Base-by-base conservation (phyloP, 2,888 invertebrate genomes). In the Parochlus steinenii region DNA sequence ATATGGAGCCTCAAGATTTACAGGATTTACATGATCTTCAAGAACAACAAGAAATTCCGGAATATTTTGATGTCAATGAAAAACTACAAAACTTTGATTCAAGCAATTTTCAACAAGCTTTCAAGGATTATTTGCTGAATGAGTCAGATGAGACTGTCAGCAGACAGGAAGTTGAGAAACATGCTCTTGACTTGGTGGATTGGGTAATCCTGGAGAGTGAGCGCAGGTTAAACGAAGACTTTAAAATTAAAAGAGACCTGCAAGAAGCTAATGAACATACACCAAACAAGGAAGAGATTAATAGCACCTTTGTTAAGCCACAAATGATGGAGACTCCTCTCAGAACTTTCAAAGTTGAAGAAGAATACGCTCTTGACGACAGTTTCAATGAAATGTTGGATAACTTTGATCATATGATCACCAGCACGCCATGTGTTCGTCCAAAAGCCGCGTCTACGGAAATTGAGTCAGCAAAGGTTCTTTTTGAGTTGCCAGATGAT, bases 391-490 rank as follows among this genome's bases (percentile, higher is more conserved):
- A 34, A n/a, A 28, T 34, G 6, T 19, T 11, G 8, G n/a, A 20
- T 16, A 12, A 22, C 6, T 18, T 10, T 5, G 18, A 24, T 7
- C 8, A 4, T 12, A 6, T 25, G 6, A 26, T 37, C 24, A 41
- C 43, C 3, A 43, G 43, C 28, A 44, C 44, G 33, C 45, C 45
- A 11, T 42, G 34, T 33, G 20, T 35, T 24, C 31, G 36, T 25
- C 31, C 30, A 16, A 33, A 35, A 29, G 20, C 6, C 4, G 23
- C 5, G 18, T 17, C 22, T 4, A 4, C 6, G 15, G 17, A 18
- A 6, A n/a, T 22, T 5, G 20, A 34, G 7, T 12, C 17, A 11
- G 26, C 20, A 5, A 19, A 29, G n/a, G 22, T 15, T 5, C 20
- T 34, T 7, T 34, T 39, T 27, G 41, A 40, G 6, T 12, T 42